Evolutionary conservation across 2,797 vertebrate genomes (phyloP).

Genomic region (Falco rusticolus): DNA sequence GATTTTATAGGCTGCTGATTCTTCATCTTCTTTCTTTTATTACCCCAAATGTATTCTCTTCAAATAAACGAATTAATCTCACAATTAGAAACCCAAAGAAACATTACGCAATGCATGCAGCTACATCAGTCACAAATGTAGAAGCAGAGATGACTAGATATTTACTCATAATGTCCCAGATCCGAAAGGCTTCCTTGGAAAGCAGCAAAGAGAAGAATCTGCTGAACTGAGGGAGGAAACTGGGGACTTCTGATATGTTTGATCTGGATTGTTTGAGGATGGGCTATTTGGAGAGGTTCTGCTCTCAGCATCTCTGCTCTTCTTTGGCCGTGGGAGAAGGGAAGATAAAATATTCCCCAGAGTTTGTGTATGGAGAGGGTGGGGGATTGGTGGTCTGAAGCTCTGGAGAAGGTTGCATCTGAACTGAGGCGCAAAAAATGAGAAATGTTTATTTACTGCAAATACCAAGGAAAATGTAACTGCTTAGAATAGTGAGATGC

Average conservation of each 20-base stretch:
- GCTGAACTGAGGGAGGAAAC: neutral
- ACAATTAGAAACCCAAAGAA: slow-evolving; percentile 11
- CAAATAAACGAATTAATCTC: slow-evolving; percentile 45
- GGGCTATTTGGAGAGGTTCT: neutral
- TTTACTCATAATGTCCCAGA: neutral
- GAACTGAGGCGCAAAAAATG: neutral
- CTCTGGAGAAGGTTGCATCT: neutral
- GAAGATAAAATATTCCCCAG: neutral
- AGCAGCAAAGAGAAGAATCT: neutral
- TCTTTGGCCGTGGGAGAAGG: neutral
- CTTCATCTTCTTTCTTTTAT: slow-evolving; percentile 35
- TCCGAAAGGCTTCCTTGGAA: neutral
- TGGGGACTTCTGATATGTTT: neutral
- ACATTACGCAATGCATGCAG: neutral
- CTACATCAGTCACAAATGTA: neutral
- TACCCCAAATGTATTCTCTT: neutral
- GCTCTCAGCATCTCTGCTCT: neutral
- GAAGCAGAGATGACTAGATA: neutral
- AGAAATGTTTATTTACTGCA: neutral
- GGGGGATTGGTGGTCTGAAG: neutral
- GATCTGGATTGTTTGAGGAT: neutral
- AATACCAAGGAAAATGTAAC: neutral
- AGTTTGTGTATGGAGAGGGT: neutral
- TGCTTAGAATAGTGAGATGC: neutral
- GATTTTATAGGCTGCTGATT: slow-evolving; percentile 43